Evolutionary conservation across 2,888 invertebrate species (phyloP), one percentile per base, ranked within the genome.

Genomic region (Seira musarum): DNA sequence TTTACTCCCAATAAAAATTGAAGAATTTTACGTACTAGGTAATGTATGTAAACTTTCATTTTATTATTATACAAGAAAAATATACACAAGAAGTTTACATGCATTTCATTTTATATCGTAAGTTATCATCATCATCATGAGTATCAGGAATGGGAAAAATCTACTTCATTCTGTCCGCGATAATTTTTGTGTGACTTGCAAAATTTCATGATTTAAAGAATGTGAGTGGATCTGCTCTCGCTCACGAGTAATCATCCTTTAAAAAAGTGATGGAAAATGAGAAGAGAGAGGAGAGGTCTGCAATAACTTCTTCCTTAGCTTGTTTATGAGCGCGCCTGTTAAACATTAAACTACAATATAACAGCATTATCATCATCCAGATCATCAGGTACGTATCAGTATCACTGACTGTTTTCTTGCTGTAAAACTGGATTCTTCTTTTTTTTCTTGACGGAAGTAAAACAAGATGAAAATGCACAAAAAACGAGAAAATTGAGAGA

Each of bases 381-480:
- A 57, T 57, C 57, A 57, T 57, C 57, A 57, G 57, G 57, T 57
- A 57, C 57, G n/a, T 57, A 57, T 57, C 57, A 57, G 57, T n/a
- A n/a, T n/a, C n/a, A n/a, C n/a, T 57, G 57, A 17, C 57, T 57
- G 57, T 57, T 57, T 57, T 57, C 57, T 17, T 57, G 15, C 57
- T n/a, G 3, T 57, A 63, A 67, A 74, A 76, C 49, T 61, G 63
- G 53, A 68, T 68, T 73, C 73, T 22, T 5, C n/a, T 57, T 6
- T 57, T n/a, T 57, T 40, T 15, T 57, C 68, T 76, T 76, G 46
- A 63, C 75, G 75, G 68, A 69, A 69, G 57, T 64, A 77, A 77
- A 77, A 71, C 73, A 73, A 73, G 73, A 46, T 64, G 22, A 57
- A 71, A 40, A 63, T 22, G 66, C 17, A 61, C 30, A 17, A 22